These are phyloP conservation scores for Oreotrochilus melanogaster DNA, from an alignment of 2,113 vertebrate genomes.

Conservation along the genomic window DNA sequence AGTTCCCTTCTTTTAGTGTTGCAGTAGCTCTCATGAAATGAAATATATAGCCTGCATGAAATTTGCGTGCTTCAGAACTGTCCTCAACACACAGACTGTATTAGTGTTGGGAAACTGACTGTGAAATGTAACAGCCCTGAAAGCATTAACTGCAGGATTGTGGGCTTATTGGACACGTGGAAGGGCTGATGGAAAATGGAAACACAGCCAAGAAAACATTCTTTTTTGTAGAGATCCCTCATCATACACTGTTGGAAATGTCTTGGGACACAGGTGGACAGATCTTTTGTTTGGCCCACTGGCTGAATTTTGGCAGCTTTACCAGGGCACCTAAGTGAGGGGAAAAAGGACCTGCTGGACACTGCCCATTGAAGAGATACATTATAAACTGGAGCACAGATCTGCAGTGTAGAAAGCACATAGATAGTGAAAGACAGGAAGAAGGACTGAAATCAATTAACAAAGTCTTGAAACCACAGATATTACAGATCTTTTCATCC, in stretches of 20 bases:
- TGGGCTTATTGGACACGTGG: neutral
- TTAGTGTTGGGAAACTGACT: neutral
- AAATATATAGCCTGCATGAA: neutral
- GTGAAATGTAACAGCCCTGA: neutral
- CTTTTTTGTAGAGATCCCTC: neutral
- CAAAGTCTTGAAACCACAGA: neutral
- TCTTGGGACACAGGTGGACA: neutral
- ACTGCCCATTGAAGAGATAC: neutral
- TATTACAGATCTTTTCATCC: neutral
- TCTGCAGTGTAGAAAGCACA: neutral
- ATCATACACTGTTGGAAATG: neutral
- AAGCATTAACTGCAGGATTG: neutral
- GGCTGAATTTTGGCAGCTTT: neutral
- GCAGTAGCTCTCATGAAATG: neutral
- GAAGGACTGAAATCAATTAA: neutral
- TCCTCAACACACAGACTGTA: neutral
- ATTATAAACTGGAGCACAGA: neutral
- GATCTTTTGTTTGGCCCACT: neutral
- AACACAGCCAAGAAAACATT: neutral
- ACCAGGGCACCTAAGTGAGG: neutral
- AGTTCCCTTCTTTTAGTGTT: neutral
- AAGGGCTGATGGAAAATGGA: neutral
- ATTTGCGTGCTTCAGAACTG: neutral
- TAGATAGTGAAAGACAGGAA: neutral
- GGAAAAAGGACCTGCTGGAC: neutral